A percentile compares a stretch with the other conserved stretches of the same genome.
Conservation (phyloP, 1,140 invertebrate genomes). For the honey bee (Apis mellifera) region DNA sequence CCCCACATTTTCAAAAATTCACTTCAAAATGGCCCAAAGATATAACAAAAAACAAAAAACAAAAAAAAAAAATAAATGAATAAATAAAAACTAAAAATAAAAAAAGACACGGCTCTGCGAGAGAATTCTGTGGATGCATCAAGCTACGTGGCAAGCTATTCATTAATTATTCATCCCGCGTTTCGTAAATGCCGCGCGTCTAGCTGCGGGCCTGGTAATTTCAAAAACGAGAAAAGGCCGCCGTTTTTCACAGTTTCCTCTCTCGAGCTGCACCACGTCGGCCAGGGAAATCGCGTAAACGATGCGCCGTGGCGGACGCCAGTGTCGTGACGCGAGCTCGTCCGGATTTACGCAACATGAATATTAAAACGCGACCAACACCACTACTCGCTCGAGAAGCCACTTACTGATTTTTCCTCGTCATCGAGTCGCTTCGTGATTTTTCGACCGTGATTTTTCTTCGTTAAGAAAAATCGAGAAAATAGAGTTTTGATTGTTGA, state of each 20-base stretch:
- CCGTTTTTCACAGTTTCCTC: conserved; percentile 48
- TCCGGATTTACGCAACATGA: conserved; percentile 48
- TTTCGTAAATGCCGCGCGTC: conserved; percentile 53
- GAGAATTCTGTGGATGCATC: too few relatives aligned
- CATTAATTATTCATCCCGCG: conserved; percentile 63
- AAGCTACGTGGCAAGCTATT: background rate
- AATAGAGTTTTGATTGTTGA: background rate
- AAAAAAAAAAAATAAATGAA: background rate
- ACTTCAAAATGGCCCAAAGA: background rate
- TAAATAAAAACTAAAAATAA: background rate
- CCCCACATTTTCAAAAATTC: conserved; percentile 9
- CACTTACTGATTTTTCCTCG: background rate
- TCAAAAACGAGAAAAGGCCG: conserved; percentile 24
- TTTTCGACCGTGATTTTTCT: background rate
- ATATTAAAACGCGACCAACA: conserved; percentile 49
- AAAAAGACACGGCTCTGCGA: background rate
- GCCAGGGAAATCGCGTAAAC: conserved; percentile 36
- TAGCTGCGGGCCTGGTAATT: conserved; percentile 43
- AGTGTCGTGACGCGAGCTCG: background rate
- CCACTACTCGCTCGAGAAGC: background rate
- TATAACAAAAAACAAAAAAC: too few relatives aligned
- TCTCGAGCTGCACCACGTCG: background rate
- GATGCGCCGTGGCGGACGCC: background rate
- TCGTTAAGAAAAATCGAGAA: background rate
- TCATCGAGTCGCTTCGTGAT: background rate